Evolutionary conservation across 2,888 invertebrate genomes (phyloP), one percentile per base, ranked within the genome.

Genomic region (Macrosiphum euphorbiae): DNA sequence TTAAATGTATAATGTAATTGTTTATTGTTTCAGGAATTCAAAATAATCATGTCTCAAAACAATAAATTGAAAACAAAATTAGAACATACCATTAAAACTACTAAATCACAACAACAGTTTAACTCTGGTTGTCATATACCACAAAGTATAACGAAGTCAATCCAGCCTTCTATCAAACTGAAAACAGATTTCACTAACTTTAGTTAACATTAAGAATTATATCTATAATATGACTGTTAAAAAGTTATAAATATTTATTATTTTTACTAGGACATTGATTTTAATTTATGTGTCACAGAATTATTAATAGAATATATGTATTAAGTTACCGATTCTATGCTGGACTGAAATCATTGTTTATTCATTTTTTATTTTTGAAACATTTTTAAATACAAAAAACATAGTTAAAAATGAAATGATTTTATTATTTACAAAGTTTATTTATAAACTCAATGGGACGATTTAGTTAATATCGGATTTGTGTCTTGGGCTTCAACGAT

Each of bases 151-250:
- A 95, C 95, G 94, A 96, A 96, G 95, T 95, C 96, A 78, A 94
- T 95, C 89, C 95, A 95, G 90, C 98, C 98, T 94, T 97, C 98
- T 92, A 99, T 99, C 95, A 98, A 98, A 96, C 96, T 99, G 95
- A 99, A 98, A 96, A 99, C 98, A 4, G 98, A 99, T 96, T 99
- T 99, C 96, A 98, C 98, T 95, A 98, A 99, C 96, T 99, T 99
- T 90, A 94, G 47, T 92, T 78, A 92, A 92, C 16, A n/a, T 87
- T n/a, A 20, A 67, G 24, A 44, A 92, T 67, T 50, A 41, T 88
- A 87, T 50, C 35, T 92, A 26, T n/a, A 61, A 87, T 58, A 84
- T 92, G 61, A 87, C 5, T 20, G 88, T 87, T 67, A 92, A 50
- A 88, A 35, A 50, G 50, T 87, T 92, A 50, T n/a, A 50, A 87